A percentile compares a stretch with the other conserved stretches of the same genome.
These are phyloP conservation scores for Porites lobata DNA, from an alignment of 92 coral and sea anemone genomes.

Conservation along the genomic window DNA sequence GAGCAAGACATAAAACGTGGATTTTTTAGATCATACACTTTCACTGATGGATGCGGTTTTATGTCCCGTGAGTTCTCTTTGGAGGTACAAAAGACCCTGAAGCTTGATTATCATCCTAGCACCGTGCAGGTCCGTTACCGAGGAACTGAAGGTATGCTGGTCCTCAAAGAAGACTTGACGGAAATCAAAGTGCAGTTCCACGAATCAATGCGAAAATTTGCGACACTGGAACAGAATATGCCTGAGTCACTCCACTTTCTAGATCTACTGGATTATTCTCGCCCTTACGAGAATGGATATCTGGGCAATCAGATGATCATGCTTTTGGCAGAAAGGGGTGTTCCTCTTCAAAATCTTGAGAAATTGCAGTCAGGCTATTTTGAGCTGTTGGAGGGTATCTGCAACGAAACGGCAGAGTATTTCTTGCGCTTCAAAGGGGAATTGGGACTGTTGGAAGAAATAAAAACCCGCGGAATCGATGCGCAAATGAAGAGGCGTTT, in stretches of 20 bases:
- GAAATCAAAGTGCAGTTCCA: conserved; percentile 19
- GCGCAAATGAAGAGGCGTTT: no score
- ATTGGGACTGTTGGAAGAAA: no score
- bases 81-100: conserved; percentile 38
- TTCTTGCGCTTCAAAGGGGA: no score
- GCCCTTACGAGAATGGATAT: conserved; percentile 75
- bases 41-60: conserved; percentile 71
- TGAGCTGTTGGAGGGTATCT: conserved; percentile 57
- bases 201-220: conserved; percentile 3
- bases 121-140: conserved; percentile 71
- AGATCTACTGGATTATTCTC: conserved; percentile 68
- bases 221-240: not conserved
- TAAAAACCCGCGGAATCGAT: no score
- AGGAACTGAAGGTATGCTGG: conserved; percentile 70
- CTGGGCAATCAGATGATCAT: conserved; percentile 61
- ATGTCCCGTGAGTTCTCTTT: conserved; percentile 65
- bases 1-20: conserved; percentile 8
- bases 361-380: conserved; percentile 49
- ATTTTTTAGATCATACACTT: conserved; percentile 16
- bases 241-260: not conserved
- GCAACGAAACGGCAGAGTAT: conserved; percentile 57
- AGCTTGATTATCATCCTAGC: conserved; percentile 54
- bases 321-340: conserved; percentile 75
- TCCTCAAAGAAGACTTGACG: conserved; percentile 29
- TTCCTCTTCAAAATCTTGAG: conserved; percentile 25